Conservation (phyloP, 1,140 invertebrate species). For the Drosophila ambigua region DNA sequence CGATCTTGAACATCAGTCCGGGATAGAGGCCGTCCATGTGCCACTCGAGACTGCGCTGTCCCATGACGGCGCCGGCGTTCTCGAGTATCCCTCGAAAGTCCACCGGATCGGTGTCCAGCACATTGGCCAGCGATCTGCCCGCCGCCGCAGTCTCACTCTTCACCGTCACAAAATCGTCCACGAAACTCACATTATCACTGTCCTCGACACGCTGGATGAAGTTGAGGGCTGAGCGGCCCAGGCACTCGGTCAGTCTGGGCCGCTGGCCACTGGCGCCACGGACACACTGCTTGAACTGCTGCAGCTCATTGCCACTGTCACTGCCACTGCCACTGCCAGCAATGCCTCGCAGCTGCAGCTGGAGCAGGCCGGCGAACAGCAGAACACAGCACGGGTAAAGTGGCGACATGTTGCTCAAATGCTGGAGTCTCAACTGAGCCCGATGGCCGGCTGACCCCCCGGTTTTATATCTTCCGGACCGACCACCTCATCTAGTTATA, state of each 20-base stretch:
- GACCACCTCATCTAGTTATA: constrained; percentile 52
- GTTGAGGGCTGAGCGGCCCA: constrained; percentile 88
- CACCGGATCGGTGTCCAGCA: constrained; percentile 89
- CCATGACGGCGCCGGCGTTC: constrained; percentile 88
- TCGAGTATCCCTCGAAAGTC: constrained; percentile 88
- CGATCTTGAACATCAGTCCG: constrained; percentile 88
- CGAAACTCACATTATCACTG: constrained; percentile 87
- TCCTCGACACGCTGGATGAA: constrained; percentile 88
- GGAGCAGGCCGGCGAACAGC: neutral
- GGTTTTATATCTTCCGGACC: constrained; percentile 43
- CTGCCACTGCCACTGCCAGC: constrained; percentile 28
- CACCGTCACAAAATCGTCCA: constrained; percentile 86
- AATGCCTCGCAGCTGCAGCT: constrained; percentile 14
- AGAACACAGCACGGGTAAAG: constrained; percentile 19
- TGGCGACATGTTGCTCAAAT: constrained; percentile 38
- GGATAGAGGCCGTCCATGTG: constrained; percentile 89
- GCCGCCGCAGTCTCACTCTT: constrained; percentile 85
- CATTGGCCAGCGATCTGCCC: constrained; percentile 85
- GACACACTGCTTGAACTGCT: constrained; percentile 74
- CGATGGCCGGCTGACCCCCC: constrained; percentile 57
- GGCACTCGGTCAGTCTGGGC: constrained; percentile 85
- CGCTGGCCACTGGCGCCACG: constrained; percentile 43
- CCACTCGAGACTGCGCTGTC: constrained; percentile 89
- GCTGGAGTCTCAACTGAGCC: constrained; percentile 47
- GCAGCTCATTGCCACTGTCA: too few species aligned